phyloP scores from a whole-genome alignment of 2,797 vertebrate species.

The Ctenopoma kingsleyae region DNA sequence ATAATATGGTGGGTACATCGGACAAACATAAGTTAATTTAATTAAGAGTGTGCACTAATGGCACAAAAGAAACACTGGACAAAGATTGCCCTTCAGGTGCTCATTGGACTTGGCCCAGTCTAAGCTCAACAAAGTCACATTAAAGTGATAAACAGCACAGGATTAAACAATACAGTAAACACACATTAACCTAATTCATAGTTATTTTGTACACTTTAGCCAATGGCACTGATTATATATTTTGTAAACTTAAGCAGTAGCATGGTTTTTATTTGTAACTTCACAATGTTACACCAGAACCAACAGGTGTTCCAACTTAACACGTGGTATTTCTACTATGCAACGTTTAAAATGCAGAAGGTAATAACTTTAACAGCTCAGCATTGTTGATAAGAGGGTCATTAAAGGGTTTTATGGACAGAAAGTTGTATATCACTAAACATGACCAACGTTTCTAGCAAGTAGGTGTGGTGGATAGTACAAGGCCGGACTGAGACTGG shows the following conservation, averaged over 20 bases:
- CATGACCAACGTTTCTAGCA: not conserved
- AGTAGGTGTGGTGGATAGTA: not conserved
- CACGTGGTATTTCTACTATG: not conserved
- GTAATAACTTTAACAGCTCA: conserved; percentile 1
- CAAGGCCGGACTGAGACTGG: not conserved
- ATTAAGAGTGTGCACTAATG: not conserved
- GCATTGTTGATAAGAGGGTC: not conserved
- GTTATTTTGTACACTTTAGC: conserved; percentile 1
- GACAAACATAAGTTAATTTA: not conserved
- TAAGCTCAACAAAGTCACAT: conserved; percentile 25
- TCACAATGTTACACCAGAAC: not conserved
- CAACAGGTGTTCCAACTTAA: not conserved
- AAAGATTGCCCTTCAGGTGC: not conserved
- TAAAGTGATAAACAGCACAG: not conserved
- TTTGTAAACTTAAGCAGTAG: not conserved
- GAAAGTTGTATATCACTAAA: conserved; percentile 8
- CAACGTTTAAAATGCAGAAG: not conserved
- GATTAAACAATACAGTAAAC: not conserved
- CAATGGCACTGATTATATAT: not conserved
- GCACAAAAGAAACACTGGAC: not conserved
- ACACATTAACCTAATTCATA: not conserved
- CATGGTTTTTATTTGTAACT: not conserved
- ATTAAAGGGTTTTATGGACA: not conserved
- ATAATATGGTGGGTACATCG: not conserved
- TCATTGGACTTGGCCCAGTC: not conserved